Evolutionary conservation across 2,797 vertebrate species (phyloP).

Genomic region (Ibycter americanus): DNA sequence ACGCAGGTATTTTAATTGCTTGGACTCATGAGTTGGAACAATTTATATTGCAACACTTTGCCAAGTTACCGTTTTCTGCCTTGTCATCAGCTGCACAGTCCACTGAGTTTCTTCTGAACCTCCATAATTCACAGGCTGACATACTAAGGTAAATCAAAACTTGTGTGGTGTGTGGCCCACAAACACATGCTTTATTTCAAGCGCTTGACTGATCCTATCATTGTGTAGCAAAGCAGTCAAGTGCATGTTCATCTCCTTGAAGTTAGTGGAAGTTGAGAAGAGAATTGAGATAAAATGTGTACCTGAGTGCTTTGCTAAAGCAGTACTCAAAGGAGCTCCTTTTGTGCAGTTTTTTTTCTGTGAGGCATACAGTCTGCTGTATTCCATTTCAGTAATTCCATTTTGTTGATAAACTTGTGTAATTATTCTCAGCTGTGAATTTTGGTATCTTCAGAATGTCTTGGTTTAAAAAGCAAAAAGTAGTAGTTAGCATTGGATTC

Average conservation of each 20-base stretch:
- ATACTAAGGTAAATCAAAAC: not conserved
- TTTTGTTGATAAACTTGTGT: not conserved
- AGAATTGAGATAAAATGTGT: not conserved
- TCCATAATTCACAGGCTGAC: not conserved
- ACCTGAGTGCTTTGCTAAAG: not conserved
- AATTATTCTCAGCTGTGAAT: not conserved
- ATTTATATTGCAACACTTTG: not conserved
- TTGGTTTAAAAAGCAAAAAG: not conserved
- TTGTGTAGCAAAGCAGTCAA: not conserved
- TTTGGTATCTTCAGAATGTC: not conserved
- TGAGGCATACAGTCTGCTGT: not conserved
- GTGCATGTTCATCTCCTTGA: not conserved
- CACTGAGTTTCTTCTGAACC: not conserved
- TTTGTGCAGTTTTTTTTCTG: not conserved
- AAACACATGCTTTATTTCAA: not conserved
- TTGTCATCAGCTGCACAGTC: not conserved
- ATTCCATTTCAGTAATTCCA: not conserved
- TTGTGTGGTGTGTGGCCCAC: not conserved
- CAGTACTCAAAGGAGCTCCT: not conserved
- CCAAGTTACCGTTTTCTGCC: not conserved
- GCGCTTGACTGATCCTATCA: not conserved
- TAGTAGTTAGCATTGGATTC: not conserved
- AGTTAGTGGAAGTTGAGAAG: not conserved
- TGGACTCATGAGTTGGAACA: not conserved
- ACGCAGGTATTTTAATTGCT: not conserved